phyloP scores from a whole-genome alignment of 2,113 vertebrate genomes.

The Alectura lathami region DNA sequence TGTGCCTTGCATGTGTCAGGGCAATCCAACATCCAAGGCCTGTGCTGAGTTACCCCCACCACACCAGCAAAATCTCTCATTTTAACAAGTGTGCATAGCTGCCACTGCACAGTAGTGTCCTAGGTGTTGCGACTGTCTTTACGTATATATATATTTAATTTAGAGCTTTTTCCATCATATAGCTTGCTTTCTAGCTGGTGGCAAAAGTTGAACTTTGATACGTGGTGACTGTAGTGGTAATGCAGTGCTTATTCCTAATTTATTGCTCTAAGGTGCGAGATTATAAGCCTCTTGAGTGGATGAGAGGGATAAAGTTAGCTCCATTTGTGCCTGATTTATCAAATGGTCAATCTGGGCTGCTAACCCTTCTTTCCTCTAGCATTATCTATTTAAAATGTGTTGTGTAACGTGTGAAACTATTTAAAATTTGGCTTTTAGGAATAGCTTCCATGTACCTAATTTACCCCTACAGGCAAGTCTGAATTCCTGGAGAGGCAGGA shows the following conservation, averaged over 20 bases:
- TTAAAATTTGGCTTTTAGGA: slow-evolving; percentile 23
- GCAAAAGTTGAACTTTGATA: background rate
- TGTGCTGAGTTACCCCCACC: background rate
- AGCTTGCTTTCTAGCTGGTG: background rate
- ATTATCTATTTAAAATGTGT: background rate
- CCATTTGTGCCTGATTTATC: slow-evolving; percentile 52
- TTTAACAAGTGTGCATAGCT: background rate
- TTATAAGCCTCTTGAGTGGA: slow-evolving; percentile 53
- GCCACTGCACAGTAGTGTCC: background rate
- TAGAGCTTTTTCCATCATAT: background rate
- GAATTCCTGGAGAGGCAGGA: slow-evolving; percentile 27
- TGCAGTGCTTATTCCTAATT: slow-evolving; percentile 27
- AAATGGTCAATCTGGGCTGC: background rate
- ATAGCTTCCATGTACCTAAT: slow-evolving; percentile 26
- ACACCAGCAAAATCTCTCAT: background rate
- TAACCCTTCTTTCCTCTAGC: background rate
- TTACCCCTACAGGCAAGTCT: background rate
- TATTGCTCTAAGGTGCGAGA: slow-evolving; percentile 39
- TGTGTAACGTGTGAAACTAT: background rate
- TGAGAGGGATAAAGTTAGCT: slow-evolving; percentile 57
- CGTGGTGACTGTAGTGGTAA: background rate
- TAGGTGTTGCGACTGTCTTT: background rate
- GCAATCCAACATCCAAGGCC: background rate
- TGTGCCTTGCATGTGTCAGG: background rate
- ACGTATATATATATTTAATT: background rate